Percentiles rank a stretch among this genome's conserved stretches.
phyloP scores from a whole-genome alignment of 2,888 invertebrate genomes.

The Bombylius discolor region DNA sequence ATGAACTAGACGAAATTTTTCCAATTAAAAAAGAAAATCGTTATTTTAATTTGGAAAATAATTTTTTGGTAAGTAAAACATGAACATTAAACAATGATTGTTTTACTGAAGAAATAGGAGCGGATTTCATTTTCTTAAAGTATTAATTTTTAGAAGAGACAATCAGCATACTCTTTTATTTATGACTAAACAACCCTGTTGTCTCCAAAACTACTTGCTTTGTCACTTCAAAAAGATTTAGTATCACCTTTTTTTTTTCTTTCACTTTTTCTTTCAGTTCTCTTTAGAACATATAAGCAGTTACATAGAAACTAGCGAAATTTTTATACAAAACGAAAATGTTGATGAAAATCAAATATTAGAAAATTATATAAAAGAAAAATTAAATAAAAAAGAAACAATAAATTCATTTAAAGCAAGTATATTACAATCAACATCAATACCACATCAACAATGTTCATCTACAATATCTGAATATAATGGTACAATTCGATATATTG shows the following conservation, averaged over 20 bases:
- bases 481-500: conserved; percentile 24
- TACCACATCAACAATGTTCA: background rate
- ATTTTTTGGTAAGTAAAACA: conserved; percentile 22
- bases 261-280: conserved; percentile 15
- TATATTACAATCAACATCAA: background rate
- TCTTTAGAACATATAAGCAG: conserved; percentile 43
- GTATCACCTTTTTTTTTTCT: too few species aligned
- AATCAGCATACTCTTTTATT: too few species aligned
- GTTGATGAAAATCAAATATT: conserved; percentile 49
- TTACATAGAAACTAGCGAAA: conserved; percentile 43
- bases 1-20: conserved; percentile 63
- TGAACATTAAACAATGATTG: too few species aligned
- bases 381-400: conserved; percentile 30
- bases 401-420: conserved; percentile 37
- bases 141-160: too few species aligned
- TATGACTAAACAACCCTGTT: too few species aligned
- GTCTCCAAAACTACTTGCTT: too few species aligned
- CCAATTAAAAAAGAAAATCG: conserved; percentile 48
- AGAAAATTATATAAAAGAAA: conserved; percentile 50
- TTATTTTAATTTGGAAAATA: conserved; percentile 28
- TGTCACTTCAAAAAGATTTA: too few species aligned
- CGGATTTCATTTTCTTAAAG: too few species aligned
- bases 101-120: too few species aligned
- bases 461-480: conserved; percentile 8
- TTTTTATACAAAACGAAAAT: conserved; percentile 61